Base-by-base conservation (phyloP, 2,797 vertebrate genomes). In the Acanthurus lineatus region DNA sequence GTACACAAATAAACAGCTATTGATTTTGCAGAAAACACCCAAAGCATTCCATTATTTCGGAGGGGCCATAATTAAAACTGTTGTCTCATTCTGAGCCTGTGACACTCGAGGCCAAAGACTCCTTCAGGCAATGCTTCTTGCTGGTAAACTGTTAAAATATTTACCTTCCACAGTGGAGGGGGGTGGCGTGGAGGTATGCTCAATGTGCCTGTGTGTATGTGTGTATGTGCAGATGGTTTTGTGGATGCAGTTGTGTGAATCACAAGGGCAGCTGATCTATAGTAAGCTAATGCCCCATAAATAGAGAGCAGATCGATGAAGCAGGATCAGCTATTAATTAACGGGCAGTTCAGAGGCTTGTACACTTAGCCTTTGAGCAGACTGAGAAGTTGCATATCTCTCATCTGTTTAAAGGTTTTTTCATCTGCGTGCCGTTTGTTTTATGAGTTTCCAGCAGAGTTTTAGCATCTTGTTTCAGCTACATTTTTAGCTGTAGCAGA, bases 1-100 rank as follows among this genome's bases (percentile, higher is more conserved):
- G 49, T 81, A 88, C 76, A 87, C 86, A 79, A 86, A 92, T 92
- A 91, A 94, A 91, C 90, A 88, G 78, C 68, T 92, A 94, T 94
- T 91, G 93, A 95, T 93, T 56, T 16, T 61, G 59, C 61, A 53
- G 60, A 85, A 87, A 86, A 82, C 81, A 84, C 79, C 83, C 58
- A 81, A 85, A 85, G 84, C 87, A 72, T 92, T 93, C 86, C 87
- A 92, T 94, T 94, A 93, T 74, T 76, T 49, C 45, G 77, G 28
- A 42, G 11, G 54, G 59, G 51, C 48, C 52, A 10, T 90, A 85
- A 91, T 93, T 90, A 88, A 89, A 86, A 81, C 72, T 42, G 71
- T 73, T 73, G 66, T 62, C 80, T 82, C 61, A 22, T 28, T 66
- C 52, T 17, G 17, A 73, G 70, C 80, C 73, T 2, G 20, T 42